Evolutionary conservation across 2,113 vertebrate species (phyloP), one percentile per base, ranked within the genome.

Genomic region (Melanotaenia duboulayi): DNA sequence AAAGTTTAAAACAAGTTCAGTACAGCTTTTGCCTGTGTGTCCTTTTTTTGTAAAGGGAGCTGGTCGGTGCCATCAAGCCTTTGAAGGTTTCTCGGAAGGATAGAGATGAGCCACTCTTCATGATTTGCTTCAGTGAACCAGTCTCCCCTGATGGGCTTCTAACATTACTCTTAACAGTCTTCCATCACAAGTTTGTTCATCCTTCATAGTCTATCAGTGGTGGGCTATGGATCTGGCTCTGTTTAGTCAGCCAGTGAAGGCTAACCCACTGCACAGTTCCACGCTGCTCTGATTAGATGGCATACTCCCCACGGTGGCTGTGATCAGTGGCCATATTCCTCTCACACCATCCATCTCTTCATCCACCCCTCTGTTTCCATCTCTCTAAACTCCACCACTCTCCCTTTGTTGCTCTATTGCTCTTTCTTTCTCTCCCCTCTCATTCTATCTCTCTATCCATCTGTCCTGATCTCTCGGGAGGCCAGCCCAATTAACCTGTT

Each of bases 401-500:
- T 84, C 60, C 44, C 82, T 86, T 68, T 78, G 55, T 82, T 51
- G 14, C 75, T 78, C 73, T 72, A 76, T 85, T 84, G 46, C 71
- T 74, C 76, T 66, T 61, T 81, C 68, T 82, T 62, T 80, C 71
- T 68, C 85, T 82, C 64, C 74, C 74, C 66, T 83, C 71, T 81
- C 78, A n/a, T 76, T 88, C 86, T 70, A 80, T 86, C 84, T 77
- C 70, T 90, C 88, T 40, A 76, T 87, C 91, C 91, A 91, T 92
- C 90, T 92, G 90, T 87, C 80, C 74, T 16, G 11, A 55, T 87
- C 81, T 86, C 90, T 78, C 28, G 60, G 82, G 87, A 87, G 85
- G 75, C 82, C 81, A 76, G 90, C 84, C 90, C 92, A 92, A 91
- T 93, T 92, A 92, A 92, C 89, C 90, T 90, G 88, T 90, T 91